Evolutionary conservation across 2,113 vertebrate genomes (phyloP), one percentile per base, ranked within the genome.

Genomic region (Ictidomys tridecemlineatus): DNA sequence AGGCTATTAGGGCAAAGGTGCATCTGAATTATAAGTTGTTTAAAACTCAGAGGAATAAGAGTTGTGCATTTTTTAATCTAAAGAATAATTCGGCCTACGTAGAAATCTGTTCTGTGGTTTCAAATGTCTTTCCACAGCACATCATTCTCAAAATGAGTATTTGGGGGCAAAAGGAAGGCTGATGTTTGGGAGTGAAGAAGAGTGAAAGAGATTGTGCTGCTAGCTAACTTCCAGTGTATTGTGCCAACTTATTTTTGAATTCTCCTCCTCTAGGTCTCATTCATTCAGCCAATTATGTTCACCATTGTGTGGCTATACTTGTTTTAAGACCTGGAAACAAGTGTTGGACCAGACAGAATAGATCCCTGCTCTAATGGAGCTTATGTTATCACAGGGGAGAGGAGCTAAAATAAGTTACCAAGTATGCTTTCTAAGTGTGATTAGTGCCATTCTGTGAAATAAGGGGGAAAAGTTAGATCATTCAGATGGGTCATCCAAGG

Each of bases 1-100:
- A 56, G 73, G 51, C 30, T 56, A 94, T 92, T 93, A 97, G 90
- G 28, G 53, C 92, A 96, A 88, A 95, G 76, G 56, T 91, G 8
- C 86, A 74, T 89, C 69, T 80, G 96, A 90, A 85, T 93, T 95
- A 30, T 88, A 96, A 76, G 28, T 82, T 95, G 76, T 48, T 93
- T 93, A 90, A 95, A 94, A 93, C 37, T 69, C 39, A 73, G 85
- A 85, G 34, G 72, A 93, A 58, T 85, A 48, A 65, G 70, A 83
- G 48, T 89, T 94, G 58, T 89, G 76, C 13, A 14, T 48, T 67
- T 86, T 51, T 39, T 63, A 78, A 67, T 34, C 51, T 86, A 22
- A 4, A 77, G 56, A 65, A 61, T 4, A 69, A 11, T 61, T 56
- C 5, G 70, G 58, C 24, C 34, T 73, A 77, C 18, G 7, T 95